Evolutionary conservation across 2,797 vertebrate species (phyloP).

Genomic region (Dendrocincla fuliginosa): DNA sequence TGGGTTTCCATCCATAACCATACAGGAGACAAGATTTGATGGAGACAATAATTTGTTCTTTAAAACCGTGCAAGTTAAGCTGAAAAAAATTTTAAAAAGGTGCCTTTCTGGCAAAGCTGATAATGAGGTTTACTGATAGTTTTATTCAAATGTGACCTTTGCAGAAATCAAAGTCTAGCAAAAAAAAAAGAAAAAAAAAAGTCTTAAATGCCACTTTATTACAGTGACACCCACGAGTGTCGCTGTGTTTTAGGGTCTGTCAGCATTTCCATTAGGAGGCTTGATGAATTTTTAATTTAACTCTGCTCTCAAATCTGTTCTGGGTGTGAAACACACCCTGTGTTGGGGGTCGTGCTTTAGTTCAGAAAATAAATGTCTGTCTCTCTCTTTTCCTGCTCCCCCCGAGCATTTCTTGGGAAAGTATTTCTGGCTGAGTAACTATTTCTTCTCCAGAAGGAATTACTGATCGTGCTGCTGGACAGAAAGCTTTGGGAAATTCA

Average conservation of each 20-base stretch:
- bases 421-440: background rate
- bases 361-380: background rate
- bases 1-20: background rate
- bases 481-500: background rate
- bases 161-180: constrained; percentile 21
- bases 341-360: background rate
- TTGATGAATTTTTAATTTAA: constrained; percentile 32
- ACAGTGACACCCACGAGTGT: background rate
- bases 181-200: background rate
- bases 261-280: background rate
- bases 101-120: constrained; percentile 28
- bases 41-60: background rate
- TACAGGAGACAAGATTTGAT: background rate
- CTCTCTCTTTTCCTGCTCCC: background rate
- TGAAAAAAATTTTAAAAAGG: background rate
- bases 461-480: background rate
- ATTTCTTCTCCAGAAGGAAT: background rate
- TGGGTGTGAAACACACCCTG: background rate
- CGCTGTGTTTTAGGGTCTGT: constrained; percentile 10
- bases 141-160: constrained; percentile 72
- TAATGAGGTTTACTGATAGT: constrained; percentile 57
- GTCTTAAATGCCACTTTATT: constrained; percentile 47
- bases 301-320: constrained; percentile 39
- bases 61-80: background rate
- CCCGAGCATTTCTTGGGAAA: background rate